Conservation (phyloP, 1,140 invertebrate species). For the Stegodyphus dumicola region DNA sequence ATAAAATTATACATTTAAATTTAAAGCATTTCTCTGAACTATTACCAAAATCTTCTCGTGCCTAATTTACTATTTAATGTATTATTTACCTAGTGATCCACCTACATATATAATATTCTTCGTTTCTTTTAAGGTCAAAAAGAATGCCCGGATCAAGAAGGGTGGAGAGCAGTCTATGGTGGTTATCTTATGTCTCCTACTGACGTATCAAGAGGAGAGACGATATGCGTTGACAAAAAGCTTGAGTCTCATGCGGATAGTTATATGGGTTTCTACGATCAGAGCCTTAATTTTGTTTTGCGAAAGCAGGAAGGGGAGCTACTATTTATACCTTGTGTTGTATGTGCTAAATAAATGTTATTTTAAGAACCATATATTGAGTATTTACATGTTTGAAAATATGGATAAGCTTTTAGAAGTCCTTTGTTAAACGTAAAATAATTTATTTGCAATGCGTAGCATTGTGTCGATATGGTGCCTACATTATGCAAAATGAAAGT, state of each 20-base stretch:
- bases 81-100: too few species aligned
- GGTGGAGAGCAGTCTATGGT: background rate
- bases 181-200: slow-evolving; percentile 19
- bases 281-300: background rate
- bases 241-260: slow-evolving; percentile 1
- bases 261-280: slow-evolving; percentile 18
- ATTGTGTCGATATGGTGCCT: too few species aligned
- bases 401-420: too few species aligned
- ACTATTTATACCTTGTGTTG: slow-evolving; percentile 31
- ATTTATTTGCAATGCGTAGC: too few species aligned
- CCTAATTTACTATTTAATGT: too few species aligned
- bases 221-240: slow-evolving; percentile 9
- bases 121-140: background rate
- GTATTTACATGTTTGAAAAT: too few species aligned
- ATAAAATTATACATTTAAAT: background rate
- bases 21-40: background rate
- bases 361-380: background rate
- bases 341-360: slow-evolving; percentile 39
- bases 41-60: background rate
- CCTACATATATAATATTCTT: too few species aligned
- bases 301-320: background rate
- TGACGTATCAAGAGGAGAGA: background rate
- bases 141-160: slow-evolving; percentile 3
- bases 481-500: too few species aligned
- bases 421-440: too few species aligned